Conservation (phyloP, 2,888 invertebrate species). For the Dromius quadrimaculatus region DNA sequence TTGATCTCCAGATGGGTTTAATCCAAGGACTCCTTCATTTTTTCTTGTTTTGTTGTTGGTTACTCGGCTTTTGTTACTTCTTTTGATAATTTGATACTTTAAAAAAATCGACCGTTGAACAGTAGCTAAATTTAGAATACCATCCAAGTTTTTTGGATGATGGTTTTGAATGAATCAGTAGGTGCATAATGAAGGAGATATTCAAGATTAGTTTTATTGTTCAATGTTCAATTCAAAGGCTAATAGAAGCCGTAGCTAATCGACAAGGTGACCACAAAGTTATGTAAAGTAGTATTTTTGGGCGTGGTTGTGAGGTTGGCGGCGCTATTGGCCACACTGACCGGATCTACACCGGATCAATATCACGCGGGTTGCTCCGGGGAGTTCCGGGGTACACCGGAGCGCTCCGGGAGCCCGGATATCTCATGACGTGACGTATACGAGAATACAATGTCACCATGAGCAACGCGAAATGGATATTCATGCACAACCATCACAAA, state of each 20-base stretch:
- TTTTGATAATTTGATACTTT: slow-evolving; percentile 46
- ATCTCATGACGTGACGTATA: slow-evolving; percentile 4
- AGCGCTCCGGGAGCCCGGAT: slow-evolving; percentile 4
- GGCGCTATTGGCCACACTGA: slow-evolving; percentile 42
- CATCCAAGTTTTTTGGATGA: neutral
- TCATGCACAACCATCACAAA: no score
- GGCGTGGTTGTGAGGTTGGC: neutral
- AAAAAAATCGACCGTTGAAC: slow-evolving; percentile 34
- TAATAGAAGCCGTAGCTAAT: no score
- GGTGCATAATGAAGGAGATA: no score
- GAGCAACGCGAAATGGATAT: no score
- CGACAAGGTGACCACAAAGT: no score
- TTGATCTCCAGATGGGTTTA: slow-evolving; percentile 45
- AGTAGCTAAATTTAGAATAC: slow-evolving; percentile 31
- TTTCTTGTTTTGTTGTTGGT: slow-evolving; percentile 37
- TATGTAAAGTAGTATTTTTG: no score
- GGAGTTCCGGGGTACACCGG: slow-evolving; percentile 9
- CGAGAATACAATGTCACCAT: neutral
- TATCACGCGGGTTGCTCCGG: slow-evolving; percentile 23
- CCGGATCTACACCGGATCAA: slow-evolving; percentile 47
- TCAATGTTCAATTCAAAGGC: no score
- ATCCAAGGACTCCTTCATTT: slow-evolving; percentile 39
- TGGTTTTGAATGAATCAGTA: neutral
- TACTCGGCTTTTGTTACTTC: slow-evolving; percentile 36
- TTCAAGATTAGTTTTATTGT: no score